Base-by-base conservation (phyloP, 2,888 invertebrate genomes). In the Caenorhabditis sinica region DNA sequence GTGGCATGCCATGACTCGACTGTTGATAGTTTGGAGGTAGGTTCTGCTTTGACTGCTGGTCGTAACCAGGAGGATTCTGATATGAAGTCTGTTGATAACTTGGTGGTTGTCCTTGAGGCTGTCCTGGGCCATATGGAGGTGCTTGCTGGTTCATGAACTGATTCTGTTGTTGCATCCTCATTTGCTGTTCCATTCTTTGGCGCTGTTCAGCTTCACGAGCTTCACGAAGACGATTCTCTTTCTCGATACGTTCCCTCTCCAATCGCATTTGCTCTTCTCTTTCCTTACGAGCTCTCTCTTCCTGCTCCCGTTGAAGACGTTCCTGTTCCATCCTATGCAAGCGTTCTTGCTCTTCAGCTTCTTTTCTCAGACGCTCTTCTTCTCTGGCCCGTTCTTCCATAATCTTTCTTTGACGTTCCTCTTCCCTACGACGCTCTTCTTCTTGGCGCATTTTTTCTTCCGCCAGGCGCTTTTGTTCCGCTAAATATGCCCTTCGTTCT, bases 281-380 rank as follows among this genome's bases (percentile, higher is more conserved):
- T 49, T 68, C 76, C 40, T 45, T 45, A n/a, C 60, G 49, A 23
- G 43, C 51, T 30, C 65, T 71, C 15, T 82, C 69, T 40, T 82
- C 76, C 30, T 28, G 40, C 53, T 76, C 75, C 51, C 56, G 30
- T 23, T 56, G 72, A n/a, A 79, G 5, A 33, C 65, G 40, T 6
- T 40, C 61, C 40, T 68, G 68, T 13, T 68, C 69, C 15, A 40
- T 5, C 13, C 15, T 4, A 3, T 53, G 68, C 4, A 36, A 9
- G 3, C 68, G 68, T 69, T 68, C 87, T 84, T 40, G 73, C 28
- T 97, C 93, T 97, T 97, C 76, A 96, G 95, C 79, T 97, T 93
- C 0, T 96, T 96, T 20, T 8, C 28, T 25, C 9, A 28, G 93
- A 96, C 97, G 81, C 95, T 23, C 15, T n/a, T n/a, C 36, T 40